Evolutionary conservation across 2,797 vertebrate species (phyloP).

Genomic region (Acrocephalus scirpaceus): DNA sequence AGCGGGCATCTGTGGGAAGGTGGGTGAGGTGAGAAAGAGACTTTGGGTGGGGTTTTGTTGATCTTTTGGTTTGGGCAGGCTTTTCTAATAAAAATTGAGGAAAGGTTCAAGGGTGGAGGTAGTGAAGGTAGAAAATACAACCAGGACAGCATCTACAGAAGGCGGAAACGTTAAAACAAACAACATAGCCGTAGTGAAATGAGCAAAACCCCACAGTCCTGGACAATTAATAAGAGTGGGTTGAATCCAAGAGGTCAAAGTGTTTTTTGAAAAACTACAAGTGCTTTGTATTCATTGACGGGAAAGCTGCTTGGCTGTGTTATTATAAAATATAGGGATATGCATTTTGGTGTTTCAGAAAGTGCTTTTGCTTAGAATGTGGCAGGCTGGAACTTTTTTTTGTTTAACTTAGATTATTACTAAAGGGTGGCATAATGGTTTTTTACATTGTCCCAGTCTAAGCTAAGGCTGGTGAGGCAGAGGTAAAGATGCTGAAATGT

Average conservation of each 20-base stretch:
- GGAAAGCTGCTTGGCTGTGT: not conserved
- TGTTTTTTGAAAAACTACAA: not conserved
- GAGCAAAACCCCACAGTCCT: not conserved
- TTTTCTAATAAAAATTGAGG: not conserved
- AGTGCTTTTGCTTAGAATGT: not conserved
- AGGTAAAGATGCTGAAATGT: not conserved
- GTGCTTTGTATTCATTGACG: not conserved
- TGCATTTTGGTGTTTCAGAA: not conserved
- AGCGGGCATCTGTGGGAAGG: fast-evolving
- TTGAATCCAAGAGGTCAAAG: not conserved
- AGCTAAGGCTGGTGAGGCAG: not conserved
- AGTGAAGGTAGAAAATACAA: not conserved
- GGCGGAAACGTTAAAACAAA: not conserved
- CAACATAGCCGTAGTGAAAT: not conserved
- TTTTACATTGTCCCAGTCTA: not conserved
- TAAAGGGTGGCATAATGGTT: not conserved
- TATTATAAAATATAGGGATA: not conserved
- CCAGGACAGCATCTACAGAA: not conserved
- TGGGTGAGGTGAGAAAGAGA: not conserved
- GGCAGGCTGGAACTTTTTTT: not conserved
- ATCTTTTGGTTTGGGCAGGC: not conserved
- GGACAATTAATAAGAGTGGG: not conserved
- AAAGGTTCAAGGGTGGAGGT: not conserved
- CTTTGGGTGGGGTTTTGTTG: not conserved
- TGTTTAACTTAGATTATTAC: not conserved